phyloP scores from a whole-genome alignment of 2,797 vertebrate genomes.

The Mallotus villosus region DNA sequence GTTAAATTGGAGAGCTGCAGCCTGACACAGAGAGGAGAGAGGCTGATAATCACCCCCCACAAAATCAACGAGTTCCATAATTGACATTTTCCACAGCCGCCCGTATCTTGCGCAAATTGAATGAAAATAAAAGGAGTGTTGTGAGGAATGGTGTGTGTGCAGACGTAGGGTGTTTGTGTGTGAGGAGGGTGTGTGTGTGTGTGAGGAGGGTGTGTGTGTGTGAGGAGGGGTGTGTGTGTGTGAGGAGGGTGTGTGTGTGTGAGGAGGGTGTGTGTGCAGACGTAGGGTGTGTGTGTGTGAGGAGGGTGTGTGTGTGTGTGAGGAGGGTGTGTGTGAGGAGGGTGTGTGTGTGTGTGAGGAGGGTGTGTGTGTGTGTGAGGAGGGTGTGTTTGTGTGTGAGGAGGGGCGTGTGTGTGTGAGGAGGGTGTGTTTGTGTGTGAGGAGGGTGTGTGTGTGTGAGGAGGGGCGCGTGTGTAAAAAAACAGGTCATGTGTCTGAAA shows the following conservation, averaged over 20 bases:
- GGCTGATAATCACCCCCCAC: constrained; percentile 59
- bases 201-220: constrained; percentile 12
- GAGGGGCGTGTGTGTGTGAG: background rate
- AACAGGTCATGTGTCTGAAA: constrained; percentile 79
- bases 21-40: constrained; percentile 58
- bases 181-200: constrained; percentile 39
- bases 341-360: background rate
- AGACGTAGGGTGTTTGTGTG: constrained; percentile 48
- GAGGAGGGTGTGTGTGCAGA: constrained; percentile 7
- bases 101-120: constrained; percentile 50
- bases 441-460: constrained; percentile 9
- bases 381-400: constrained; percentile 6
- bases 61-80: constrained; percentile 71
- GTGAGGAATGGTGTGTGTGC: constrained; percentile 42
- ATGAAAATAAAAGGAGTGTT: background rate
- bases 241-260: constrained; percentile 2
- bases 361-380: constrained; percentile 46
- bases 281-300: no score
- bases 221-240: constrained; percentile 8
- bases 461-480: constrained; percentile 62
- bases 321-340: constrained; percentile 13
- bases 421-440: background rate
- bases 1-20: constrained; percentile 42
- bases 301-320: background rate
- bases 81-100: constrained; percentile 62